Base-by-base conservation (phyloP, 2,797 vertebrate species). In the Enteromius thamalakanensis region DNA sequence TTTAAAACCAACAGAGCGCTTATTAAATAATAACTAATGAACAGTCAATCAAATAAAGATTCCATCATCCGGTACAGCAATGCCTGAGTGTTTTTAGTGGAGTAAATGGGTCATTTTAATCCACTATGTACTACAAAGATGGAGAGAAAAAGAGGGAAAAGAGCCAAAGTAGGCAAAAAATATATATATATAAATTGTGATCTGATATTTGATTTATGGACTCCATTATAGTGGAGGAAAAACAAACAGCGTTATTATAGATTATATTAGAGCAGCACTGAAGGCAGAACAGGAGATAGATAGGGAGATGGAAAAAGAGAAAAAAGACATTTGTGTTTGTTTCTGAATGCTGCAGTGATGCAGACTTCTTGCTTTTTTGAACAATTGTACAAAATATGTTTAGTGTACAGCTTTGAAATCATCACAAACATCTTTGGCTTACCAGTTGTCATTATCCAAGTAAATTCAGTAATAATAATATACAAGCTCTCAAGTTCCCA, bases 231-330 rank as follows among this genome's bases (percentile, higher is more conserved):
- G 84, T 84, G 75, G 82, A 87, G 87, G 86, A 74, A 86, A 85
- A 87, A 88, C 88, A 89, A 89, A 88, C 84, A 86, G 84, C 21
- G 83, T 75, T 86, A 83, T 86, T 86, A 83, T 71, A 76, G 81
- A 74, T 79, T 79, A 87, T 87, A 86, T 88, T 82, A 87, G 82
- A 86, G 55, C 86, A 71, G 53, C 62, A 84, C 82, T 67, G 82
- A 84, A 83, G 80, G 84, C 81, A 74, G 84, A 60, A 85, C 47
- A 81, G 40, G 53, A 68, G 71, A 40, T 34, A 87, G 72, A 65
- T 83, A 64, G 69, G 23, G 71, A 68, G 49, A 75, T 64, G 71
- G 76, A 62, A 55, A 70, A 29, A 82, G 45, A 45, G 45, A 69
- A 23, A 74, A 64, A 83, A 70, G 9, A 58, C 14, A 34, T 69